phyloP scores from a whole-genome alignment of 2,888 invertebrate species.

The Lithophane leautieri region DNA sequence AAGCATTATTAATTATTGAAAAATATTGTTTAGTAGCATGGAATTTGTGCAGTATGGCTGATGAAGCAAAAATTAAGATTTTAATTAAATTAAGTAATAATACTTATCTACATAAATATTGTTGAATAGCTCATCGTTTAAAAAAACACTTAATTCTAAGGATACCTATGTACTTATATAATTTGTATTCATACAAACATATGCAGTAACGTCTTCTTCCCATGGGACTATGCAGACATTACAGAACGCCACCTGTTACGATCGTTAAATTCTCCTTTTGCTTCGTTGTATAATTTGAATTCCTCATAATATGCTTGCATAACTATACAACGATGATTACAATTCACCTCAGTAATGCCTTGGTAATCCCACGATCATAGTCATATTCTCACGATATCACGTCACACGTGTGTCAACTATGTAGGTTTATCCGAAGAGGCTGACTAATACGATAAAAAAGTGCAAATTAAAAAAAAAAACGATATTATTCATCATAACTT shows the following conservation, averaged over 20 bases:
- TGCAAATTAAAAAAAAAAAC: neutral
- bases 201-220: too few relatives aligned
- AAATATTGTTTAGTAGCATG: neutral
- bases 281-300: neutral
- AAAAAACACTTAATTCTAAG: neutral
- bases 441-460: slow-evolving; percentile 27
- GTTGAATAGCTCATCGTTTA: too few relatives aligned
- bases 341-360: neutral
- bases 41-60: neutral
- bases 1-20: neutral
- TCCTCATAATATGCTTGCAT: neutral
- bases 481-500: slow-evolving; percentile 17
- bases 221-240: too few relatives aligned
- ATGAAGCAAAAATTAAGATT: neutral
- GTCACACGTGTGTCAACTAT: neutral
- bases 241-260: too few relatives aligned
- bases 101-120: neutral
- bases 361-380: slow-evolving; percentile 25
- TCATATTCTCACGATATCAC: slow-evolving; percentile 10
- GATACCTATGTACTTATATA: neutral
- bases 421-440: neutral
- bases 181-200: too few relatives aligned
- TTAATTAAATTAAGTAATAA: neutral
- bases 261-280: too few relatives aligned
- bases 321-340: neutral